These are phyloP conservation scores for Macrotus californicus DNA, from an alignment of 2,113 vertebrate species.

Conservation along the genomic window DNA sequence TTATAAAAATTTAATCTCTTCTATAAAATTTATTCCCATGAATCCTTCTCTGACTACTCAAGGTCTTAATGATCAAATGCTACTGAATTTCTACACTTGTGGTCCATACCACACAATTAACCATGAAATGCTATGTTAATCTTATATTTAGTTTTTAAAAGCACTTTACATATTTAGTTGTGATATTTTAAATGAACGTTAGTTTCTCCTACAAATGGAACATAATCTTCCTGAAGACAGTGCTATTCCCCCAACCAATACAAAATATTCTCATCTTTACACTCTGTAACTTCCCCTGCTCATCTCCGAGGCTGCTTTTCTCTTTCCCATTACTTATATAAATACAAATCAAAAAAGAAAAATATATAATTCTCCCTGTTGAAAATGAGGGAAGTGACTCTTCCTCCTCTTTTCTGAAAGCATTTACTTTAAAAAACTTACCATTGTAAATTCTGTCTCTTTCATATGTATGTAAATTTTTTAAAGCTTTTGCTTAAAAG, in stretches of 20 bases:
- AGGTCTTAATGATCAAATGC: background rate
- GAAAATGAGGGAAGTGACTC: background rate
- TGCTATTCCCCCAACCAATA: background rate
- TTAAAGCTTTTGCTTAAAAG: constrained; percentile 16
- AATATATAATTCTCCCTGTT: background rate
- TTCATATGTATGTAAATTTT: background rate
- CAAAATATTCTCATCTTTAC: background rate
- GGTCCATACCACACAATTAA: background rate
- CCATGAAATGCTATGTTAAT: background rate
- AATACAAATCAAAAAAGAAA: background rate
- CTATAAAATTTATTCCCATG: background rate
- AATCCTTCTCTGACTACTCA: background rate
- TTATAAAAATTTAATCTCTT: background rate
- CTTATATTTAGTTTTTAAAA: background rate
- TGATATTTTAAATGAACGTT: background rate
- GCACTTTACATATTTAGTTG: background rate
- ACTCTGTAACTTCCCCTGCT: background rate
- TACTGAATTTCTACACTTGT: background rate
- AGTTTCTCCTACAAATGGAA: background rate
- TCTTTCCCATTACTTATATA: background rate
- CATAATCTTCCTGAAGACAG: background rate
- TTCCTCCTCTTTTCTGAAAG: background rate
- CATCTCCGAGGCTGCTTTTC: background rate
- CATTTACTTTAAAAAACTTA: background rate
- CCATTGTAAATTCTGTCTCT: background rate